A percentile compares a stretch with the other conserved stretches of the same genome.
Evolutionary conservation across 1,140 invertebrate species (phyloP).

Genomic region (Drosophila sucinea): DNA sequence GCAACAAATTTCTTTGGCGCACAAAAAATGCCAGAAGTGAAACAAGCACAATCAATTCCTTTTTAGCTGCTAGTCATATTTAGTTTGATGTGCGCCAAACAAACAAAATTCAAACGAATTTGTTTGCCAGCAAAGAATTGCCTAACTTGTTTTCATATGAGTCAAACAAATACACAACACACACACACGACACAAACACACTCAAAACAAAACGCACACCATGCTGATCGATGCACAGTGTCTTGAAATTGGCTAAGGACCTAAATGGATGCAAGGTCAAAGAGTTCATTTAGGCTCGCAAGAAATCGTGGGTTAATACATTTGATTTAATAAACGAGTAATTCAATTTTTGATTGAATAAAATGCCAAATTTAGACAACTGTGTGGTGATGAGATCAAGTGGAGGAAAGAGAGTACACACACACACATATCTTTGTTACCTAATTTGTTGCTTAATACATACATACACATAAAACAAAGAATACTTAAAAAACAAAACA

Average conservation of each 20-base stretch:
- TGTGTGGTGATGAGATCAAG: background rate
- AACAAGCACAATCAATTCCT: conserved; percentile 20
- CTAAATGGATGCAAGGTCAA: too few species aligned
- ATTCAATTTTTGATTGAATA: too few species aligned
- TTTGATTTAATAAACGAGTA: too few species aligned
- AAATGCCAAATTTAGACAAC: too few species aligned
- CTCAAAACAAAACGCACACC: background rate
- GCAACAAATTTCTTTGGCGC: conserved; percentile 47
- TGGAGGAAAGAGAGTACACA: conserved; percentile 7
- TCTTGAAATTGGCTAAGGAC: too few species aligned
- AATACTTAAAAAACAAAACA: conserved; percentile 12
- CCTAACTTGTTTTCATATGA: conserved; percentile 24
- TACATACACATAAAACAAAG: background rate
- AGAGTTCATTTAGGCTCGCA: too few species aligned
- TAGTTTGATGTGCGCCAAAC: conserved; percentile 16
- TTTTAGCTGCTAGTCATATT: conserved; percentile 34
- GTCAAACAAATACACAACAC: conserved; percentile 14
- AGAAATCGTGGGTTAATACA: too few species aligned
- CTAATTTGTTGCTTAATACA: conserved; percentile 67
- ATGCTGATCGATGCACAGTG: too few species aligned
- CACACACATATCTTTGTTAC: conserved; percentile 71
- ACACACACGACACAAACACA: conserved; percentile 5
- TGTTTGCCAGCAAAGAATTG: conserved; percentile 23
- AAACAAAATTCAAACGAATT: conserved; percentile 20
- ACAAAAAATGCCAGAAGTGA: conserved; percentile 26